Evolutionary conservation across 2,113 vertebrate species (phyloP), one percentile per base, ranked within the genome.

Genomic region (Megaleporinus macrocephalus): DNA sequence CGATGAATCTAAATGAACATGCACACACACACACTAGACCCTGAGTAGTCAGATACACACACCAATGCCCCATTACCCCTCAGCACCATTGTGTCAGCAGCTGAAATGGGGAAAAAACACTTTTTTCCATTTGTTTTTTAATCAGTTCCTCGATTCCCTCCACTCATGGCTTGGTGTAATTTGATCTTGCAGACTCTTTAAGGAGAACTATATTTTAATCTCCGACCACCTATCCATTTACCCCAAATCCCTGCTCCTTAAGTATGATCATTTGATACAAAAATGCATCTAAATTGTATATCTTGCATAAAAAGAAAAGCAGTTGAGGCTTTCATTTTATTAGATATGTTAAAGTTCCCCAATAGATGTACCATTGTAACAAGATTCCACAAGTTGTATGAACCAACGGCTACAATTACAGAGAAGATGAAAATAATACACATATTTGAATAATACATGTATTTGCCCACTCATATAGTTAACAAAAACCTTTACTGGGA

Each of bases 51-150:
- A 71, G 41, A 71, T 44, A 15, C 14, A 47, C 41, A 22, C 69
- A 2, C 41, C n/a, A 26, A 44, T 47, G 69, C 69, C 69, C 69
- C 69, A 71, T 71, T 71, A 71, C 69, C n/a, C 68, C 69, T 61
- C 69, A n/a, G n/a, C 33, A 71, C 41, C 22, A 44, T 49, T 71
- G 69, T 26, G 69, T 71, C 41, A 71, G 69, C 41, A n/a, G 57
- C 69, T 44, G 36, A 71, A 71, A 71, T 22, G n/a, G 41, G 41
- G 22, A 26, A 71, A n/a, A 22, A 44, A 24, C 36, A 26, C 11
- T 14, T 71, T 71, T 71, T 47, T 24, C 69, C 41, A 71, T 71
- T 47, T 71, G n/a, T 47, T 44, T 70, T 71, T 71, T 49, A 71
- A 47, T 47, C 22, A 47, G 33, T 71, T 15, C 33, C 57, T 26